phyloP scores from a whole-genome alignment of 2,888 invertebrate species.

The Pharmacophagus antenor region DNA sequence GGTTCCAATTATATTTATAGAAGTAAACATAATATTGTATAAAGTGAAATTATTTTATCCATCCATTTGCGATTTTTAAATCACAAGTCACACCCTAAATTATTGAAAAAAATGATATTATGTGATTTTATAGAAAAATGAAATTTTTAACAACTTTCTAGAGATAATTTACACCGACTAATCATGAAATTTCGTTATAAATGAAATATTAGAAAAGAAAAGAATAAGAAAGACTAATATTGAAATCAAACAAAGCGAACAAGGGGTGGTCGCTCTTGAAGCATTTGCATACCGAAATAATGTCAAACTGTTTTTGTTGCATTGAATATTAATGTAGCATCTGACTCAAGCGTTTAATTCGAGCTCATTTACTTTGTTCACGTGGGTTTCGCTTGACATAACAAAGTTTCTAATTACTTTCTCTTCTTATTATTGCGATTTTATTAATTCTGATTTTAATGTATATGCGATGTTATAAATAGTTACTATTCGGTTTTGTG shows the following conservation, averaged over 20 bases:
- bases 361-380: slow-evolving; percentile 14
- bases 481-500: no score
- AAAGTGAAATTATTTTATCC: no score
- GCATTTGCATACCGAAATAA: slow-evolving; percentile 13
- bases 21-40: no score
- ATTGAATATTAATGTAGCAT: slow-evolving; percentile 9
- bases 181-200: background rate
- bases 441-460: no score
- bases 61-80: no score
- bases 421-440: background rate
- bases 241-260: background rate
- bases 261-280: background rate
- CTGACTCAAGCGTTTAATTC: background rate
- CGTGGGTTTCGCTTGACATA: background rate
- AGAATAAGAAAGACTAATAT: background rate
- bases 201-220: background rate
- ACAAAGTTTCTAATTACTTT: background rate
- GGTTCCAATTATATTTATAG: no score
- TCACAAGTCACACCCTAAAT: no score
- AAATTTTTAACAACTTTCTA: no score
- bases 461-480: no score
- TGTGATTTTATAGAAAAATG: no score
- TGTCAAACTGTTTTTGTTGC: slow-evolving; percentile 9
- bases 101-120: no score
- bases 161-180: background rate